Conservation (phyloP, 2,888 invertebrate genomes). For the Omphaloscelis lunosa region DNA sequence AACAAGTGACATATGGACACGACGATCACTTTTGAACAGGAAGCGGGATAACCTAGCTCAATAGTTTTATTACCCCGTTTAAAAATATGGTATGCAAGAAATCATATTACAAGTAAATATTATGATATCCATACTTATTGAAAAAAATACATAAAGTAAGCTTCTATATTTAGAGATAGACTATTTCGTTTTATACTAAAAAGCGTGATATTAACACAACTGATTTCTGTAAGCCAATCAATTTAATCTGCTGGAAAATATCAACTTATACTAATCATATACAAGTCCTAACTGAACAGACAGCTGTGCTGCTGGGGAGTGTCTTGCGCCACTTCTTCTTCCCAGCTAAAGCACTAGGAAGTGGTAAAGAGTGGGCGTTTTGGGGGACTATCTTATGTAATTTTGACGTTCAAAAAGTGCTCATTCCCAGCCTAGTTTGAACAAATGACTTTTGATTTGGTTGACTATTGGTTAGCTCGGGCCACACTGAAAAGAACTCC, state of each 20-base stretch:
- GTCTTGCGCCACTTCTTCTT: neutral
- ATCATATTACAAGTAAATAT: conserved; percentile 17
- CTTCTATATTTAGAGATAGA: conserved; percentile 9
- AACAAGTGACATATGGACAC: too few species aligned
- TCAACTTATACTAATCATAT: too few species aligned
- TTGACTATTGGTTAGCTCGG: neutral
- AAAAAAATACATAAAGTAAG: conserved; percentile 39
- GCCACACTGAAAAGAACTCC: neutral
- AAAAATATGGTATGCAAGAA: conserved; percentile 29
- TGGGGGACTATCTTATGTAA: neutral
- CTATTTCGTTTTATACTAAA: neutral
- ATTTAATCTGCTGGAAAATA: neutral
- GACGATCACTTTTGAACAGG: too few species aligned
- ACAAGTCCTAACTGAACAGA: neutral
- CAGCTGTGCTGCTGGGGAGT: neutral
- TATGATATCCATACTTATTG: conserved; percentile 14
- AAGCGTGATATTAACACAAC: conserved; percentile 15
- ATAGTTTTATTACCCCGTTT: neutral
- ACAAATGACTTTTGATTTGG: neutral
- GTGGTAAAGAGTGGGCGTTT: neutral
- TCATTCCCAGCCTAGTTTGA: too few species aligned
- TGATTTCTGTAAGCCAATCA: neutral
- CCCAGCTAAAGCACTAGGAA: neutral
- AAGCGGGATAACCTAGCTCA: neutral
- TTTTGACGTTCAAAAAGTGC: neutral